Evolutionary conservation across 2,113 vertebrate species (phyloP), one percentile per base, ranked within the genome.

Genomic region (Tonatia bakeri): DNA sequence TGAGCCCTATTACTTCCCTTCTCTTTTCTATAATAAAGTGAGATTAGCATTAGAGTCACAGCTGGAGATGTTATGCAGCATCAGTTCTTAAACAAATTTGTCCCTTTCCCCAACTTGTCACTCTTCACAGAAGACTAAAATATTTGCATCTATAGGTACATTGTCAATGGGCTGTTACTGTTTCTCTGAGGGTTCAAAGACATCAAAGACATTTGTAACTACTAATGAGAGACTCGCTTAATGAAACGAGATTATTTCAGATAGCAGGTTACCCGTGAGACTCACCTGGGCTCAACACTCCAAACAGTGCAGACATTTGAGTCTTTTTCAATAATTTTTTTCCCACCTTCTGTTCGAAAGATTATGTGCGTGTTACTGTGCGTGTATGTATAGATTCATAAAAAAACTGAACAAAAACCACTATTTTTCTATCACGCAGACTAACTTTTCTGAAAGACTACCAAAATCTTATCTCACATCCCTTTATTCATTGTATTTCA

Each of bases 181-280:
- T 76, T 54, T 91, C 91, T 95, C 86, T 86, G 83, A 86, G 80
- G 94, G 9, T 97, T 97, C 88, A 93, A 98, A 96, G 40, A 87
- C 31, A 90, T 80, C 95, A 94, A 84, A 81, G 94, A 91, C 31
- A 94, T 86, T 75, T 83, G 36, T 24, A 95, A 96, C 24, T 86
- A 73, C 56, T 97, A 96, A 97, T 88, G 92, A 86, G 70, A 97
- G 56, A 50, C 22, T 31, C 83, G 47, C 45, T 96, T 92, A 95
- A 91, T 67, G 33, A 45, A 52, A 4, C 47, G 54, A 75, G 96
- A 56, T 65, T 14, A 96, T 93, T 98, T 97, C 81, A 70, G 43
- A 94, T 87, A 87, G 70, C 92, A 24, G 16, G 69, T 92, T 36
- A 40, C 26, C 75, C 89, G 26, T 40, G 28, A 76, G 73, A 82